Conservation (phyloP, 2,888 invertebrate species). For the Lissonota sp. region DNA sequence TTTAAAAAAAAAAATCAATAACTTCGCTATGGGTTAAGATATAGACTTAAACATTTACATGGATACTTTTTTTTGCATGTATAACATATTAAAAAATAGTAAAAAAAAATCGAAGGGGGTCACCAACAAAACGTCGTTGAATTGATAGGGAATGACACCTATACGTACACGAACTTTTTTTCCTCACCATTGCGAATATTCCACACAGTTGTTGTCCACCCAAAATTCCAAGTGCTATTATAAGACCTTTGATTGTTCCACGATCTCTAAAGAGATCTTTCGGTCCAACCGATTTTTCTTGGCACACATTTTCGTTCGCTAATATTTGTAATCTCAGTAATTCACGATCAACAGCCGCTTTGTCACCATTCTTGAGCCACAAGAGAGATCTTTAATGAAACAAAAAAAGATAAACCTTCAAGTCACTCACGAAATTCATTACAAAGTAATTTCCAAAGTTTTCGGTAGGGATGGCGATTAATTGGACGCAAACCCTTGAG, state of each 20-base stretch:
- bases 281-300: constrained; percentile 66
- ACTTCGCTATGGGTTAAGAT: no score
- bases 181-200: constrained; percentile 83
- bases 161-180: no score
- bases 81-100: no score
- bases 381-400: constrained; percentile 71
- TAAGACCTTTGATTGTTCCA: constrained; percentile 80
- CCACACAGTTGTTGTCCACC: constrained; percentile 84
- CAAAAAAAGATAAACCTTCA: neutral
- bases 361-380: constrained; percentile 77
- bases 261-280: constrained; percentile 81
- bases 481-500: no score
- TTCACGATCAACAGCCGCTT: constrained; percentile 74
- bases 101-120: no score
- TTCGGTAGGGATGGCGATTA: no score
- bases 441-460: no score
- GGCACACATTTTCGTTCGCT: constrained; percentile 69
- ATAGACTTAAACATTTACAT: no score
- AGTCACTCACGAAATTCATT: neutral
- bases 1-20: no score
- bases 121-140: no score
- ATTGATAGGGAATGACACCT: no score
- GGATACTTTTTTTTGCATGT: no score
- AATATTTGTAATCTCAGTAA: constrained; percentile 72
- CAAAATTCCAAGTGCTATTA: constrained; percentile 81